These are phyloP conservation scores for Hydriomena furcata DNA, from an alignment of 2,888 invertebrate species.

Conservation along the genomic window DNA sequence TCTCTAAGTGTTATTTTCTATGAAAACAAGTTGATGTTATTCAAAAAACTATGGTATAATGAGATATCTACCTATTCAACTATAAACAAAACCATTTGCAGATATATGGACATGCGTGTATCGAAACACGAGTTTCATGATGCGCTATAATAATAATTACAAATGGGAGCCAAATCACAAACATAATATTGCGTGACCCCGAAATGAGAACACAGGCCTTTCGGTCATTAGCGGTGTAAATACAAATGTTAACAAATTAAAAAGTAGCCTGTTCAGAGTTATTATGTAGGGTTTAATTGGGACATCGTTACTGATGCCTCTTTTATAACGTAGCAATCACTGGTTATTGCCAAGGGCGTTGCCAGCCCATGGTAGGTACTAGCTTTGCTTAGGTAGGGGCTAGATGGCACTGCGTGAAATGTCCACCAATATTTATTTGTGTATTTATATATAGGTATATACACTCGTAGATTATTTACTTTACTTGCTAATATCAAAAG, in stretches of 20 bases:
- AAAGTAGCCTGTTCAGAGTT: slow-evolving; percentile 5
- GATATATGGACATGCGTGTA: slow-evolving; percentile 3
- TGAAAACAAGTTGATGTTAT: not conserved
- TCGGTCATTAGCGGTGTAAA: slow-evolving; percentile 18
- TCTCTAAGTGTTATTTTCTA: not conserved
- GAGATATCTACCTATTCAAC: not conserved
- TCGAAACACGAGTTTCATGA: slow-evolving; percentile 16
- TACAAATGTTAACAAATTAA: slow-evolving; percentile 20
- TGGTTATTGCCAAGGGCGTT: too few species aligned
- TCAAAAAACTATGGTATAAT: slow-evolving; percentile 6
- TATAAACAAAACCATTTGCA: not conserved
- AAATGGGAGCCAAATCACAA: slow-evolving; percentile 22
- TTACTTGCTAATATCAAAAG: too few species aligned
- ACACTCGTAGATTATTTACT: too few species aligned
- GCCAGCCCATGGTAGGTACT: too few species aligned
- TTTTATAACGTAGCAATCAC: not conserved
- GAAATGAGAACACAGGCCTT: slow-evolving; percentile 19
- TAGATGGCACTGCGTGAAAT: too few species aligned
- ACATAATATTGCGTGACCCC: slow-evolving; percentile 26
- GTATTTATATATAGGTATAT: too few species aligned
- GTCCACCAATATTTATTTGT: too few species aligned
- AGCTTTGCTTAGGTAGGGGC: too few species aligned
- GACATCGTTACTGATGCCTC: not conserved
- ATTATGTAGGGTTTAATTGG: not conserved
- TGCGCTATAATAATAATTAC: slow-evolving; percentile 22